A percentile compares a stretch with the other conserved stretches of the same genome.
phyloP scores from a whole-genome alignment of 2,113 vertebrate genomes.

The Glaucomys volans region DNA sequence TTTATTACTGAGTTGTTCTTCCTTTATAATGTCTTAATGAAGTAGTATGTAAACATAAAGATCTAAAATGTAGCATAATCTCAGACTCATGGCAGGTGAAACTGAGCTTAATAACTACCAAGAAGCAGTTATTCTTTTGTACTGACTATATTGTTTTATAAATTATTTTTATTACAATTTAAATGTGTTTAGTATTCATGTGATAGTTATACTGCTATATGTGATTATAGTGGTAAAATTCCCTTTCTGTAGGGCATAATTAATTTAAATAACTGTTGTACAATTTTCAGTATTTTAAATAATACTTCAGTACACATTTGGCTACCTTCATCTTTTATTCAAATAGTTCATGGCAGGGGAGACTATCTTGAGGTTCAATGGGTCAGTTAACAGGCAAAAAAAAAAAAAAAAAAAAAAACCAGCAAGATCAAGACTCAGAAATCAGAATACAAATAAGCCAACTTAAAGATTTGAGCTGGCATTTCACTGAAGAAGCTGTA shows the following conservation, averaged over 20 bases:
- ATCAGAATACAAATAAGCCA: not conserved
- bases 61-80: not conserved
- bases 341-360: too few species aligned
- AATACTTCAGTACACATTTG: not conserved
- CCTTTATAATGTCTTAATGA: not conserved
- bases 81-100: not conserved
- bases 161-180: not conserved
- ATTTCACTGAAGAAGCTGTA: not conserved
- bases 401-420: too few species aligned
- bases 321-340: not conserved
- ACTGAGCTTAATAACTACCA: not conserved
- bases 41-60: not conserved
- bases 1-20: not conserved
- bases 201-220: not conserved
- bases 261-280: constrained; percentile 22
- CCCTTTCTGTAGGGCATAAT: not conserved
- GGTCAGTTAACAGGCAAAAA: not conserved
- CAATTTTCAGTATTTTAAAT: constrained; percentile 25
- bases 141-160: not conserved
- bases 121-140: not conserved
- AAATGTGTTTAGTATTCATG: not conserved
- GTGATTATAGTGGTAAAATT: constrained; percentile 13
- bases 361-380: not conserved
- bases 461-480: not conserved
- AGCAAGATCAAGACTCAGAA: not conserved